phyloP scores from a whole-genome alignment of 2,888 invertebrate species.

The Chirona hameri region DNA sequence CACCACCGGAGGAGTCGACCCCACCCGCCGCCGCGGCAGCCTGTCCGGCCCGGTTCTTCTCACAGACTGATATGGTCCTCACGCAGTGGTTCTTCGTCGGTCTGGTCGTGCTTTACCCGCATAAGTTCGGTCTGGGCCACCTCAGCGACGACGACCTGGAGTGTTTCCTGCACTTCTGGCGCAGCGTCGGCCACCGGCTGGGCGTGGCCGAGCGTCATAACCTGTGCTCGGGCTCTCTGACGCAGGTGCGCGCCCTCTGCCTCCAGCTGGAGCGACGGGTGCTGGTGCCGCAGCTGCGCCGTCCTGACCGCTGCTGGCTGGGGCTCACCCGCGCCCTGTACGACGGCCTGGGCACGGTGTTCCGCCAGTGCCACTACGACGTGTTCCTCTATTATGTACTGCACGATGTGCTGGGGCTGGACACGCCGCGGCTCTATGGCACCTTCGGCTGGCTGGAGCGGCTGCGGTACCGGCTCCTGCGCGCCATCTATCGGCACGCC shows the following conservation, averaged over 20 bases:
- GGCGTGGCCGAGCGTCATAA: conserved; percentile 75
- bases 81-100: conserved; percentile 56
- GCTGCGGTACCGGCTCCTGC: not conserved
- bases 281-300: conserved; percentile 31
- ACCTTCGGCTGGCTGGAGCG: not conserved
- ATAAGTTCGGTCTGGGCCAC: conserved; percentile 62
- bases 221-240: conserved; percentile 47
- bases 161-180: conserved; percentile 78
- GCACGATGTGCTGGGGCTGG: conserved; percentile 2
- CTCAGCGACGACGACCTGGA: conserved; percentile 62
- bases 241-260: conserved; percentile 40
- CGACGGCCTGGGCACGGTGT: conserved; percentile 7
- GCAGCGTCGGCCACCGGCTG: conserved; percentile 71
- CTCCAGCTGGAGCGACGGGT: conserved; percentile 33
- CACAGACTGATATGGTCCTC: conserved; percentile 54
- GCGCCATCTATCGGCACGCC: not conserved
- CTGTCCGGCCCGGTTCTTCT: conserved; percentile 43
- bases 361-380: not conserved
- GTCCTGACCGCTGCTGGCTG: conserved; percentile 33
- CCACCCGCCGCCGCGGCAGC: conserved; percentile 27
- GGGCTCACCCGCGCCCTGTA: conserved; percentile 33
- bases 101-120: conserved; percentile 50
- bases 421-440: not conserved
- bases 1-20: conserved; percentile 24
- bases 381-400: not conserved